Evolutionary conservation across 1,140 invertebrate genomes (phyloP).

Genomic region (Nautilus pompilius): DNA sequence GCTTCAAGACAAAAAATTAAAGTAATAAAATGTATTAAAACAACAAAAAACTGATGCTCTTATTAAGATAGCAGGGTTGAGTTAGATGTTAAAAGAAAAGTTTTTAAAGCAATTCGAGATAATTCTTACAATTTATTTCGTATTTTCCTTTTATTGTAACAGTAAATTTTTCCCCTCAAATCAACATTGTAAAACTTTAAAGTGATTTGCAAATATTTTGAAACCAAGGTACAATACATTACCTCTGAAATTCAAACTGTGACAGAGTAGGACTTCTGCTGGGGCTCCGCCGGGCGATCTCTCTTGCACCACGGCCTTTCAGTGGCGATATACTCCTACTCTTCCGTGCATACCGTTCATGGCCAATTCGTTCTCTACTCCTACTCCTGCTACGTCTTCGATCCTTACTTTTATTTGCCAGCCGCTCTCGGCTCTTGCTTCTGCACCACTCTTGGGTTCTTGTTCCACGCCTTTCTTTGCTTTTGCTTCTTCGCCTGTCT

Average conservation of each 20-base stretch:
- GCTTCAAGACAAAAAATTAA: background rate
- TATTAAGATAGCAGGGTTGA: too few species aligned
- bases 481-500: slow-evolving; percentile 24
- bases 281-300: slow-evolving; percentile 11
- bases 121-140: slow-evolving; percentile 3
- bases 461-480: slow-evolving; percentile 3
- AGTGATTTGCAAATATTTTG: background rate
- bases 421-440: slow-evolving; percentile 7
- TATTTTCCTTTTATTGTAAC: background rate
- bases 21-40: too few species aligned
- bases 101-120: too few species aligned
- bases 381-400: slow-evolving; percentile 12
- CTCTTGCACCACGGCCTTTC: slow-evolving; percentile 1
- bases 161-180: background rate
- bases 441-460: slow-evolving; percentile 1
- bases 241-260: background rate
- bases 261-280: slow-evolving; percentile 32
- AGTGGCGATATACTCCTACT: background rate
- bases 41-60: too few species aligned
- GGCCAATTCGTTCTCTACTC: slow-evolving; percentile 11
- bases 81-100: too few species aligned
- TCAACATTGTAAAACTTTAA: background rate
- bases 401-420: too few species aligned
- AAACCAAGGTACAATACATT: background rate
- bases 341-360: background rate